These are phyloP conservation scores for Aphodius sticticus DNA, from an alignment of 2,888 invertebrate genomes.

Conservation along the genomic window DNA sequence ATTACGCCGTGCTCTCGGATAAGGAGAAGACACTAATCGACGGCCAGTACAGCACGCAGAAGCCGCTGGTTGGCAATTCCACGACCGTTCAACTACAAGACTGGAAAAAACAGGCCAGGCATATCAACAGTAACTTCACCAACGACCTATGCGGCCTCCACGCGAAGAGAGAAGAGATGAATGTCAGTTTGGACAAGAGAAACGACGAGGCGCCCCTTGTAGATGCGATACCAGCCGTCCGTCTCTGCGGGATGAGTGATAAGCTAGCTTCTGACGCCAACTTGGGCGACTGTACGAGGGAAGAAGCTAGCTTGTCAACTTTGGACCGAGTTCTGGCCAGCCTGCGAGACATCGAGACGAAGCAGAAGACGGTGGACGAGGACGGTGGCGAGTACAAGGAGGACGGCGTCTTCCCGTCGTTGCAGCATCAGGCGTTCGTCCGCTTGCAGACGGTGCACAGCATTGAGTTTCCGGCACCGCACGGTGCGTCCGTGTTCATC, in stretches of 20 bases:
- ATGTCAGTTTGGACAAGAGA: neutral
- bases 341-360: neutral
- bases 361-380: neutral
- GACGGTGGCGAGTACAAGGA: neutral
- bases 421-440: neutral
- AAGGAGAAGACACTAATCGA: neutral
- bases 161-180: too few relatives aligned
- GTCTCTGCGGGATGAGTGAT: neutral
- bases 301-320: neutral
- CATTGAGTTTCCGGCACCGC: neutral
- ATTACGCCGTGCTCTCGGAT: neutral
- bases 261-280: neutral
- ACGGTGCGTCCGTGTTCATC: neutral
- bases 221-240: too few relatives aligned
- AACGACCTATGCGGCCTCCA: neutral
- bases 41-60: neutral
- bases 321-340: neutral
- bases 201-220: too few relatives aligned
- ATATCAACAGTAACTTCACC: neutral
- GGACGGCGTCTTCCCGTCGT: neutral
- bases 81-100: neutral
- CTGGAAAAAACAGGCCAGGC: neutral
- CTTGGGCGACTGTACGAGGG: neutral
- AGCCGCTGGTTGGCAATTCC: neutral
- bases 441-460: neutral